These are phyloP conservation scores for Astreopora myriophthalma DNA, from an alignment of 64 coral and sea anemone species.

Conservation along the genomic window DNA sequence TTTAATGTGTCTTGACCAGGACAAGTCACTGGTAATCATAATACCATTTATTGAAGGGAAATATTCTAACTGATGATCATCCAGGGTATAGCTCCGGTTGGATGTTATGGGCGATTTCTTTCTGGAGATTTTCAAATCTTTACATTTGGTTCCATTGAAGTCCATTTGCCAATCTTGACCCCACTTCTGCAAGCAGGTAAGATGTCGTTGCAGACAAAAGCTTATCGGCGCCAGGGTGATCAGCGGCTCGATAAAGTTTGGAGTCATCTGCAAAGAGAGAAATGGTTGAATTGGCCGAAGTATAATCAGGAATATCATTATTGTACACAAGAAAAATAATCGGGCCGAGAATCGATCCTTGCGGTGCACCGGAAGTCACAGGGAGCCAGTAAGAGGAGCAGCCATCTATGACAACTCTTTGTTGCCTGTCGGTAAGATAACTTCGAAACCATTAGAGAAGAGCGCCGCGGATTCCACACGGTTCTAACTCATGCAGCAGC, in stretches of 20 bases:
- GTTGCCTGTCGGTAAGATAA: too few species aligned
- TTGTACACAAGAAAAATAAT: constrained; percentile 13
- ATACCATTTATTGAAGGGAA: not conserved
- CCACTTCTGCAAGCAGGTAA: not conserved
- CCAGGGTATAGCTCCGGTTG: not conserved
- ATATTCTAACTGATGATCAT: not conserved
- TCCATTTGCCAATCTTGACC: not conserved
- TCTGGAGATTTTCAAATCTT: too few species aligned
- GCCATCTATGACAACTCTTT: too few species aligned
- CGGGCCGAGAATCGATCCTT: too few species aligned
- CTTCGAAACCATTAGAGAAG: too few species aligned
- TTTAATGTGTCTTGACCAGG: not conserved
- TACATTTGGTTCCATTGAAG: not conserved
- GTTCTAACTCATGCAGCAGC: too few species aligned
- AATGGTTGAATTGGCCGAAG: not conserved
- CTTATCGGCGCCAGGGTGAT: not conserved
- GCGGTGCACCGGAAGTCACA: too few species aligned
- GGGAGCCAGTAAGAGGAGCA: too few species aligned
- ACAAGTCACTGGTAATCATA: not conserved
- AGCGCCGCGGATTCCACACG: too few species aligned
- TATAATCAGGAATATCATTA: not conserved
- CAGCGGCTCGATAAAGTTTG: not conserved
- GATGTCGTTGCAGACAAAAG: not conserved
- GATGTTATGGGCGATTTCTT: not conserved
- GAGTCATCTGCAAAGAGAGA: constrained; percentile 27